Evolutionary conservation across 2,888 invertebrate species (phyloP).

Genomic region (Dendrolimus pini): DNA sequence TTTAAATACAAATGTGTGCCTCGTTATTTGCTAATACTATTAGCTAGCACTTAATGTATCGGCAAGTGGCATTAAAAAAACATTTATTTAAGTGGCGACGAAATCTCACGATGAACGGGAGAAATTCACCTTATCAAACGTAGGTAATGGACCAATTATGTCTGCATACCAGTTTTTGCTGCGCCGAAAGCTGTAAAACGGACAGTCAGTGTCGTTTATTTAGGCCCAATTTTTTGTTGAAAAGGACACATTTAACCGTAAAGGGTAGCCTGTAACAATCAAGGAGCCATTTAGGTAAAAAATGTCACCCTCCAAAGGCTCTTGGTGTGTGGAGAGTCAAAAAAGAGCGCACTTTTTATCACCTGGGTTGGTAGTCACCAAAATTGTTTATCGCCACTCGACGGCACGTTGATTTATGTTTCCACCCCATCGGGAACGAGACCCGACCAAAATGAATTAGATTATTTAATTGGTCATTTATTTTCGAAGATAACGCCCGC

Average conservation of each 20-base stretch:
- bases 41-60: conserved; percentile 57
- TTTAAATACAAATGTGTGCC: conserved; percentile 58
- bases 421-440: conserved; percentile 56
- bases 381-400: conserved; percentile 72
- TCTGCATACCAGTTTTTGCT: conserved; percentile 50
- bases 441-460: conserved; percentile 64
- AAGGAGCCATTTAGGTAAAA: conserved; percentile 67
- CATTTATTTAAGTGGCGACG: conserved; percentile 52
- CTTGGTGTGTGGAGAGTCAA: conserved; percentile 52
- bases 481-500: conserved; percentile 61
- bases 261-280: conserved; percentile 69
- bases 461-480: conserved; percentile 75
- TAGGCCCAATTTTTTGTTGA: conserved; percentile 57
- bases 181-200: conserved; percentile 31
- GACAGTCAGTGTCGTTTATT: conserved; percentile 61
- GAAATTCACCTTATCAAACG: conserved; percentile 49
- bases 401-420: conserved; percentile 71
- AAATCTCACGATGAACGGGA: conserved; percentile 33
- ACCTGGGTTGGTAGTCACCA: conserved; percentile 73
- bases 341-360: conserved; percentile 70
- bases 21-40: conserved; percentile 61
- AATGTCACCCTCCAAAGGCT: conserved; percentile 67
- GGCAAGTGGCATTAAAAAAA: conserved; percentile 53
- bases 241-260: conserved; percentile 47
- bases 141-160: conserved; percentile 48